A percentile compares a stretch with the other conserved stretches of the same genome.
phyloP scores from a whole-genome alignment of 2,113 vertebrate species.

The Zosterops hypoxanthus region DNA sequence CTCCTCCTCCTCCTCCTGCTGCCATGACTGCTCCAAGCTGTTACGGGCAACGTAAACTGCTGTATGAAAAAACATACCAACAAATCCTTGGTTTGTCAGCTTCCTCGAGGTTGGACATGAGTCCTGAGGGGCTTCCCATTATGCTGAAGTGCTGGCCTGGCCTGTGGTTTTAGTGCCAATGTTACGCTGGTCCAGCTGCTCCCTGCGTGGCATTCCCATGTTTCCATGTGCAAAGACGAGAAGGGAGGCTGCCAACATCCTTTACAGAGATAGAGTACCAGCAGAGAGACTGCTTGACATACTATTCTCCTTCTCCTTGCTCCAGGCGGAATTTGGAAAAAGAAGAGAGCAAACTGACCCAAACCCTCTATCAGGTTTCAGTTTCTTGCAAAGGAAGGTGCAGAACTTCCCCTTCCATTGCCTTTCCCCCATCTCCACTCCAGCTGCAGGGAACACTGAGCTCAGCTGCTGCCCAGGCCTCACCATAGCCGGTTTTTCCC shows the following conservation, averaged over 20 bases:
- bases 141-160: background rate
- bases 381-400: background rate
- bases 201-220: rapidly evolving
- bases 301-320: background rate
- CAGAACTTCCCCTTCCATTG: background rate
- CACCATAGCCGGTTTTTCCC: rapidly evolving
- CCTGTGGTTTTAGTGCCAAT: background rate
- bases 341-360: background rate
- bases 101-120: background rate
- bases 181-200: background rate
- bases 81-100: background rate
- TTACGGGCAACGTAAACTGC: background rate
- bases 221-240: background rate
- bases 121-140: background rate
- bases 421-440: background rate
- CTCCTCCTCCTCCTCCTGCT: background rate
- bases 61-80: background rate
- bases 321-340: background rate
- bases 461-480: background rate
- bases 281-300: background rate
- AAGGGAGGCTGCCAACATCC: background rate
- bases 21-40: background rate
- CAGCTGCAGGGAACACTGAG: background rate
- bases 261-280: background rate
- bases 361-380: background rate